Conservation (phyloP, 1,140 invertebrate species). For the Drosophila nigromelanica region DNA sequence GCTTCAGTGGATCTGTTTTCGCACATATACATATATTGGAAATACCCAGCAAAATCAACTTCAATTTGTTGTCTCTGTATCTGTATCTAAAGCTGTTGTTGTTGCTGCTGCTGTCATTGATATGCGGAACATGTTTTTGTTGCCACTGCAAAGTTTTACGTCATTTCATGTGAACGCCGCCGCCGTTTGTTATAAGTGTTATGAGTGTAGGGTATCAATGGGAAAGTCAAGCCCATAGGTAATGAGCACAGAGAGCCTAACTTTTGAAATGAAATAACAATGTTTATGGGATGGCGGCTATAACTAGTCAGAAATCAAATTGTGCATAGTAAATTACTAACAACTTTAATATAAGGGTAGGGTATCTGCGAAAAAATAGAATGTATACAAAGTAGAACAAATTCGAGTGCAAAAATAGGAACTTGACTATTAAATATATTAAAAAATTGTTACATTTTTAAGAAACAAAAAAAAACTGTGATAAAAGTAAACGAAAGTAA, state of each 20-base stretch:
- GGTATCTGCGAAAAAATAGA: too few species aligned
- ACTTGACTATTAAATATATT: too few species aligned
- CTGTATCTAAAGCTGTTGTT: constrained; percentile 30
- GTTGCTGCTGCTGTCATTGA: constrained; percentile 60
- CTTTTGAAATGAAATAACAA: too few species aligned
- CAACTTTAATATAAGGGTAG: too few species aligned
- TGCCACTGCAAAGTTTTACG: constrained; percentile 69
- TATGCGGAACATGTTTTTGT: constrained; percentile 80
- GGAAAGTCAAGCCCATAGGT: not conserved
- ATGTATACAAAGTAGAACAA: too few species aligned
- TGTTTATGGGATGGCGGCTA: too few species aligned
- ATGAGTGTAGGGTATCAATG: constrained; percentile 49
- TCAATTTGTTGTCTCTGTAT: constrained; percentile 28
- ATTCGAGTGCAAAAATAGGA: too few species aligned
- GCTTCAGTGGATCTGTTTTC: constrained; percentile 20
- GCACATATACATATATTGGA: constrained; percentile 34
- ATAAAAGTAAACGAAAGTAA: not conserved
- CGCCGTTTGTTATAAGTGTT: constrained; percentile 49
- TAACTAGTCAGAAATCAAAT: too few species aligned
- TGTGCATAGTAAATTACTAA: too few species aligned
- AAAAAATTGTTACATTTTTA: too few species aligned
- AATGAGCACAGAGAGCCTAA: too few species aligned
- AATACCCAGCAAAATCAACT: constrained; percentile 41
- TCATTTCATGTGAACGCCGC: constrained; percentile 57
- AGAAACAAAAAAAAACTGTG: too few species aligned